Percentiles rank a stretch among this genome's conserved stretches.
Evolutionary conservation across 2,888 invertebrate genomes (phyloP).

Genomic region (Cheilosia variabilis): DNA sequence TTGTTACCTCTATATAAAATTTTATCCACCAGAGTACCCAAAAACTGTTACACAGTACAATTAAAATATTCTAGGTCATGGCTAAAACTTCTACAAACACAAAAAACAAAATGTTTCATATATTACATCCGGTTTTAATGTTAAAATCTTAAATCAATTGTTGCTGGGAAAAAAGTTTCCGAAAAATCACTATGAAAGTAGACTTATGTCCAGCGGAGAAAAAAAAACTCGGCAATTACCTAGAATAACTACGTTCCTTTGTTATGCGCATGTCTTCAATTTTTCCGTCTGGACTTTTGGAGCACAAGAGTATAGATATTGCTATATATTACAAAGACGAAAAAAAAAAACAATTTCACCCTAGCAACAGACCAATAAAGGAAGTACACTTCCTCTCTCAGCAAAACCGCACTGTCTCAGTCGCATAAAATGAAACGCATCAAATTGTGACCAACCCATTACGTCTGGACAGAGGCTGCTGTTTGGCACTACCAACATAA

Average conservation of each 20-base stretch:
- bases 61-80: too few relatives aligned
- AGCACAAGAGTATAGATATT: constrained; percentile 34
- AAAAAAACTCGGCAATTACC: constrained; percentile 12
- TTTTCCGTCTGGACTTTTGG: constrained; percentile 49
- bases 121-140: neutral
- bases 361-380: constrained; percentile 45
- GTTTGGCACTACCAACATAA: constrained; percentile 3
- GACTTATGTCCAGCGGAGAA: neutral
- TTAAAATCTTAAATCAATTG: constrained; percentile 16
- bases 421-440: neutral
- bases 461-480: neutral
- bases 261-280: constrained; percentile 56
- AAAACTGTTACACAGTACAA: too few relatives aligned
- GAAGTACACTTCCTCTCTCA: constrained; percentile 1
- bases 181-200: neutral
- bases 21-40: too few relatives aligned
- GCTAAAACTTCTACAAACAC: neutral
- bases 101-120: neutral
- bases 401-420: neutral
- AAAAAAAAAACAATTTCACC: constrained; percentile 37
- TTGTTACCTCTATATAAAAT: too few relatives aligned
- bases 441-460: constrained; percentile 16
- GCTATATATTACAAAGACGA: constrained; percentile 7
- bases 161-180: constrained; percentile 7
- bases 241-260: constrained; percentile 50